These are phyloP conservation scores for Agrilus planipennis DNA, from an alignment of 1,140 invertebrate species.

Conservation along the genomic window DNA sequence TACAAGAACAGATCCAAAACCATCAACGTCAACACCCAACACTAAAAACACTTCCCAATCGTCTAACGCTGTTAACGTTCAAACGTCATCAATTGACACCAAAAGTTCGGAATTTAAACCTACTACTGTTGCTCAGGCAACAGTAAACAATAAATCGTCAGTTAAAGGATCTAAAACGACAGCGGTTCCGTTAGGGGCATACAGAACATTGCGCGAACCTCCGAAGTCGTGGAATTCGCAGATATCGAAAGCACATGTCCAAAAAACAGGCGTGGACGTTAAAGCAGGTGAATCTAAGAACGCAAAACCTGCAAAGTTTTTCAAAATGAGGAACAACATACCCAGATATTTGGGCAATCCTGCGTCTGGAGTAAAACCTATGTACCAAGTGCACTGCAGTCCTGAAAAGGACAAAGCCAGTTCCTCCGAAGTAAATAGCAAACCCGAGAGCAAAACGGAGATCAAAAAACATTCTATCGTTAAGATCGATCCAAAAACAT, in stretches of 20 bases:
- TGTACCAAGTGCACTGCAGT: constrained; percentile 38
- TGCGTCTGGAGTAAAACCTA: constrained; percentile 46
- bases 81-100: constrained; percentile 12
- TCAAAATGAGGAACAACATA: constrained; percentile 44
- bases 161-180: constrained; percentile 31
- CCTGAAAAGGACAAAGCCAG: constrained; percentile 26
- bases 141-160: constrained; percentile 22
- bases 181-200: constrained; percentile 33
- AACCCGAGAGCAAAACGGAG: constrained; percentile 17
- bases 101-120: no score
- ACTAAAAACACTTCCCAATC: neutral
- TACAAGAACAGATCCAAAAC: constrained; percentile 4
- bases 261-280: constrained; percentile 12
- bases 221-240: constrained; percentile 48
- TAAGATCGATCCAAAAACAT: constrained; percentile 49
- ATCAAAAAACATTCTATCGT: constrained; percentile 37
- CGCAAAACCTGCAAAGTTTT: constrained; percentile 41
- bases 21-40: constrained; percentile 1
- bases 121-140: neutral
- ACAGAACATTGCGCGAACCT: constrained; percentile 44
- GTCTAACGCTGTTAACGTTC: constrained; percentile 11
- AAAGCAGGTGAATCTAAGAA: constrained; percentile 20
- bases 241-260: constrained; percentile 36
- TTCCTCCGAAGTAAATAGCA: constrained; percentile 10
- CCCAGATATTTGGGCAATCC: constrained; percentile 47